phyloP scores from a whole-genome alignment of 2,797 vertebrate genomes.

The Toxotes lorentzi region DNA sequence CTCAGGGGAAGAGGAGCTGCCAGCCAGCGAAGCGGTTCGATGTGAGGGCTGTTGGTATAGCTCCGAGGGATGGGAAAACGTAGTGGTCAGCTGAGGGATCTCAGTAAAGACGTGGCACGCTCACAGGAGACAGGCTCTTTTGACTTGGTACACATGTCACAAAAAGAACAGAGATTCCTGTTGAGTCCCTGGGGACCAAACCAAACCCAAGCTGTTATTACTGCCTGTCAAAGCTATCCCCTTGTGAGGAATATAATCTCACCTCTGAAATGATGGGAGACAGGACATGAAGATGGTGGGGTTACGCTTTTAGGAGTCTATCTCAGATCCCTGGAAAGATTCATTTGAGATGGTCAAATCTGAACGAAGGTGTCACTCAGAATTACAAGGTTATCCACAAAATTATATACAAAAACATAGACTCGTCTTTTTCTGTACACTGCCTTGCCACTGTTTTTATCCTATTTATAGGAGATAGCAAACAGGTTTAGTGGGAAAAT shows the following conservation, averaged over 20 bases:
- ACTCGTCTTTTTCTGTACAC: not conserved
- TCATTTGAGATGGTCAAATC: conserved; percentile 1
- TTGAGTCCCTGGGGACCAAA: conserved; percentile 52
- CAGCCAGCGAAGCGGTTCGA: conserved; percentile 53
- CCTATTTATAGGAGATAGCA: not conserved
- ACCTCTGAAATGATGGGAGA: conserved; percentile 54
- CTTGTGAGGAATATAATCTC: conserved; percentile 58
- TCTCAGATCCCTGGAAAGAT: conserved; percentile 57
- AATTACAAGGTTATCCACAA: not conserved
- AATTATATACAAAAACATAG: not conserved
- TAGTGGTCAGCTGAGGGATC: conserved; percentile 34
- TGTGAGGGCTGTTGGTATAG: conserved; percentile 44
- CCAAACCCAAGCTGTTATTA: conserved; percentile 53
- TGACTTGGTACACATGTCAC: conserved; percentile 62
- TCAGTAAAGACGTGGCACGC: conserved; percentile 53
- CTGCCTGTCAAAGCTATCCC: conserved; percentile 55
- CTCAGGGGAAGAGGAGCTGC: conserved; percentile 63
- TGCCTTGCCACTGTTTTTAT: not conserved
- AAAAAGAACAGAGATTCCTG: conserved; percentile 58
- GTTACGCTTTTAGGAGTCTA: conserved; percentile 41
- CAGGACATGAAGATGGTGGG: conserved; percentile 48
- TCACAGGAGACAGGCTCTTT: conserved; percentile 56
- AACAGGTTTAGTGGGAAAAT: not conserved
- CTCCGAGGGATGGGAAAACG: conserved; percentile 39
- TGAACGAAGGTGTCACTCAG: not conserved